Evolutionary conservation across 1,140 invertebrate genomes (phyloP).

Genomic region (Drosophila mauritiana): DNA sequence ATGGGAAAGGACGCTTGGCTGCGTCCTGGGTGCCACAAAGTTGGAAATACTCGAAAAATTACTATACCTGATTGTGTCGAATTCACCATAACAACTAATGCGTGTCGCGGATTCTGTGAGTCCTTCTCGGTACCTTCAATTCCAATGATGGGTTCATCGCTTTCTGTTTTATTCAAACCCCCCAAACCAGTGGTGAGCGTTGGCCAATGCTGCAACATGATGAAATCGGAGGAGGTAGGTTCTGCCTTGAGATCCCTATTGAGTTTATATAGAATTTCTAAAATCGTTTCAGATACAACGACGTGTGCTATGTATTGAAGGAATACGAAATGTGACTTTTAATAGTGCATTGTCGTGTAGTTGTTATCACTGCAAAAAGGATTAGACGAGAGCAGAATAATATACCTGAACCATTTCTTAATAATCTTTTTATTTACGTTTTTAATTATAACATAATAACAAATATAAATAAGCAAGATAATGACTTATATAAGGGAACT

Average conservation of each 20-base stretch:
- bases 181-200: slow-evolving; percentile 90
- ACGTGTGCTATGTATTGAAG: slow-evolving; percentile 91
- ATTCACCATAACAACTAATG: slow-evolving; percentile 93
- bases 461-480: too few species aligned
- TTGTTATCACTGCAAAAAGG: slow-evolving; percentile 94
- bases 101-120: slow-evolving; percentile 93
- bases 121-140: slow-evolving; percentile 90
- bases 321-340: slow-evolving; percentile 90
- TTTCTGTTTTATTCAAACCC: slow-evolving; percentile 85
- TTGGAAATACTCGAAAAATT: slow-evolving; percentile 90
- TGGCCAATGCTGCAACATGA: slow-evolving; percentile 95
- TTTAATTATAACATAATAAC: not conserved
- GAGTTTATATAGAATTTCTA: not conserved
- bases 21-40: slow-evolving; percentile 87
- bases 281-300: slow-evolving; percentile 67
- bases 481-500: too few species aligned
- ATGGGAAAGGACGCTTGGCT: slow-evolving; percentile 85
- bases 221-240: slow-evolving; percentile 92
- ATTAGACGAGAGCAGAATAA: slow-evolving; percentile 84
- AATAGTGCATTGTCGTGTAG: slow-evolving; percentile 93
- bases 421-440: not conserved
- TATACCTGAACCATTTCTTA: slow-evolving; percentile 27
- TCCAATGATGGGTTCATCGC: slow-evolving; percentile 86
- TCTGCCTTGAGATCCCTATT: not conserved
- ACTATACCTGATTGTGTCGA: slow-evolving; percentile 93